A percentile compares a stretch with the other conserved stretches of the same genome.
phyloP scores from a whole-genome alignment of 2,888 invertebrate species.

The Oligia latruncula region DNA sequence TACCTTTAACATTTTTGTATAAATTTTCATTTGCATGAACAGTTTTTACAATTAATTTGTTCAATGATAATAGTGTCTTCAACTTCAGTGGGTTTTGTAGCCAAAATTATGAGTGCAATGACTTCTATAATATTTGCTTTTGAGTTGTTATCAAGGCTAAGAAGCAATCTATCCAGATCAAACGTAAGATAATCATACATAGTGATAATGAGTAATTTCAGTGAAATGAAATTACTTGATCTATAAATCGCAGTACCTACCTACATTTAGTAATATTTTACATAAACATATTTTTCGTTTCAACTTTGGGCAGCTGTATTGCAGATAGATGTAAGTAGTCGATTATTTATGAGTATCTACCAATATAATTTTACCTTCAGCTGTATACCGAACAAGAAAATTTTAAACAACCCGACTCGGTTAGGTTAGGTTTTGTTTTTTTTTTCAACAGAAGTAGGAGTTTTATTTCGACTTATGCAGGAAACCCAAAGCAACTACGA shows the following conservation, averaged over 20 bases:
- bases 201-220: constrained; percentile 11
- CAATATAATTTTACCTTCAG: background rate
- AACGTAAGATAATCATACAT: background rate
- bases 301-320: background rate
- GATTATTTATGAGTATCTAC: background rate
- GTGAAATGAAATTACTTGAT: background rate
- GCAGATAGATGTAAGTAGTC: background rate
- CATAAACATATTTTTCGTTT: background rate
- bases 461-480: too few relatives aligned
- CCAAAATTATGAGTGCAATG: constrained; percentile 46
- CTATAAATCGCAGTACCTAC: background rate
- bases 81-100: constrained; percentile 1
- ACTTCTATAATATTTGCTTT: constrained; percentile 23
- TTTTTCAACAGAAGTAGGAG: too few relatives aligned
- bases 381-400: too few relatives aligned
- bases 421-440: background rate
- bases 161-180: constrained; percentile 16
- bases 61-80: background rate
- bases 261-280: background rate
- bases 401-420: background rate
- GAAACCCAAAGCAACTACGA: too few relatives aligned
- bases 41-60: constrained; percentile 6
- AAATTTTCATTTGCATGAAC: too few relatives aligned
- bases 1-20: background rate
- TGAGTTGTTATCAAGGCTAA: constrained; percentile 37